Base-by-base conservation (phyloP, 2,113 vertebrate species). In the Vombatus ursinus region DNA sequence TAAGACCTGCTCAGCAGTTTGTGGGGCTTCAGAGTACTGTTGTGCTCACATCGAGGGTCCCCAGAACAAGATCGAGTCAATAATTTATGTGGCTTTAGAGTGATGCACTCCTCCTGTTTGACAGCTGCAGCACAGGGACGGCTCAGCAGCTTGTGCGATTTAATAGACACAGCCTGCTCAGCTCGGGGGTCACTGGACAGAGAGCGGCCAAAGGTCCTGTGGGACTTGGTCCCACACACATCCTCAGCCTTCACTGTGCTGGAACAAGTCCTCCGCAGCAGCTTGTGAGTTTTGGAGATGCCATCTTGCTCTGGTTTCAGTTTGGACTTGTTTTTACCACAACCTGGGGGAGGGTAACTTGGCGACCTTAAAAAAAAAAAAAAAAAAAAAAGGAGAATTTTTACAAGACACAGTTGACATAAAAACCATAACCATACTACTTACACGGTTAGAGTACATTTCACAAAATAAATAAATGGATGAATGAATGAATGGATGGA, bases 291-390 rank as follows among this genome's bases (percentile, higher is more conserved):
- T 97, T 99, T 99, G 96, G 99, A 99, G 98, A 99, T 98, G 1
- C 99, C 99, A 50, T 99, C 99, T 96, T 99, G 99, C 96, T 99
- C 99, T 0, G 99, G 98, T 96, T 99, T 99, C 94, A 99, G 98
- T 96, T 99, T 99, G 48, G 99, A 99, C 96, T 99, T 99, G 97
- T 98, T 99, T 98, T 99, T 99, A 50, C 99, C 99, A 96, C 99
- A 99, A 95, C 99, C 99, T 28, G 99, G 99, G 97, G 99, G 99
- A 96, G 99, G 99, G 97, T 99, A 99, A 98, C 99, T 99, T 93
- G 99, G 99, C 98, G 99, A 99, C 98, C 99, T 99, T 97, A 89
- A 95, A 97, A 96, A 97, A 25, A 95, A 96, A 95, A 25, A 90
- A 91, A 96, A 52, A 3, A 44, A 49, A 49, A 49, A 49, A 49